Conservation (phyloP, 2,888 invertebrate genomes). For the Ormyrus thymus region DNA sequence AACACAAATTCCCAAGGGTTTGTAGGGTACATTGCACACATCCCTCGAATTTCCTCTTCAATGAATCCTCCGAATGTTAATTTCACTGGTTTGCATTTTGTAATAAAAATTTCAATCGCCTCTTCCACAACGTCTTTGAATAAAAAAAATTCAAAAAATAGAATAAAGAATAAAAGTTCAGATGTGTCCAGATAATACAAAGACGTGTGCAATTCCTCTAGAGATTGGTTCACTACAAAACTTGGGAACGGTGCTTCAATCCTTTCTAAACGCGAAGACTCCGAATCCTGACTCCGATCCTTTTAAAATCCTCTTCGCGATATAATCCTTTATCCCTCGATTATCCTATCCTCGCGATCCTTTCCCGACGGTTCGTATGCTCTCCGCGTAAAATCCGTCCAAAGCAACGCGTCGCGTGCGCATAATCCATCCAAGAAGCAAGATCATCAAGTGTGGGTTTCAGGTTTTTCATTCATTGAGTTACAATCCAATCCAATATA, state of each 20-base stretch:
- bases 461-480: constrained; percentile 75
- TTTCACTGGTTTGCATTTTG: constrained; percentile 33
- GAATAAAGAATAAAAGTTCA: constrained; percentile 24
- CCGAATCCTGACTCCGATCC: constrained; percentile 53
- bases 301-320: constrained; percentile 56
- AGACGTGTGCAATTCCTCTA: constrained; percentile 52
- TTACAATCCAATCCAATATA: constrained; percentile 75
- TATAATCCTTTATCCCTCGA: constrained; percentile 52
- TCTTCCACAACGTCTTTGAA: constrained; percentile 26
- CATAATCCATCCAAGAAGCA: constrained; percentile 75
- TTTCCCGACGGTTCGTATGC: constrained; percentile 49
- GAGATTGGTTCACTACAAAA: constrained; percentile 50
- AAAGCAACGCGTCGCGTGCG: constrained; percentile 65
- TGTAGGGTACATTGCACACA: constrained; percentile 54
- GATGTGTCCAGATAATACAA: constrained; percentile 33
- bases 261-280: constrained; percentile 46
- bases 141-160: constrained; percentile 38
- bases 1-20: constrained; percentile 57
- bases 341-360: constrained; percentile 54
- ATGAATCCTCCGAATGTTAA: constrained; percentile 25
- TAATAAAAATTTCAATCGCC: constrained; percentile 22
- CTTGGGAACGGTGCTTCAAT: constrained; percentile 54
- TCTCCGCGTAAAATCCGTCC: constrained; percentile 67
- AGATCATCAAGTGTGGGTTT: constrained; percentile 73
- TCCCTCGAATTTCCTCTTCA: constrained; percentile 53